Evolutionary conservation across 2,113 vertebrate genomes (phyloP).

Genomic region (Phrynosoma blainvillii): DNA sequence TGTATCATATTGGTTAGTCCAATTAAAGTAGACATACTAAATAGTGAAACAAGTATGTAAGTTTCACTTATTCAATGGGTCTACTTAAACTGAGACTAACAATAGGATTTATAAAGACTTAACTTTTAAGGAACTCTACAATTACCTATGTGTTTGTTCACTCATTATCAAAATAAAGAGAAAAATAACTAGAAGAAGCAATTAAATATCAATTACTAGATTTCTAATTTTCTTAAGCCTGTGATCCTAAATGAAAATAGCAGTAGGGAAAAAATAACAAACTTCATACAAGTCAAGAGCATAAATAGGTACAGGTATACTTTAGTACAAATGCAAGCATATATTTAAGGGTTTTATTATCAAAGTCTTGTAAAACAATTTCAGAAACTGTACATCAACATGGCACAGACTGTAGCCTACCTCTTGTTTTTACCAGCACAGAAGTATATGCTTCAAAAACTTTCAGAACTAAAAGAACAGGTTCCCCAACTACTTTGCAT

Average conservation of each 20-base stretch:
- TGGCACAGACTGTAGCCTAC: conserved; percentile 84
- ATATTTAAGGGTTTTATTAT: conserved; percentile 91
- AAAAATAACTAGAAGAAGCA: neutral
- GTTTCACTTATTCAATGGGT: too few species aligned
- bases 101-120: too few species aligned
- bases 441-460: conserved; percentile 77
- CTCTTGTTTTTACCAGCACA: conserved; percentile 78
- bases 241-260: neutral
- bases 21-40: neutral
- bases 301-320: conserved; percentile 64
- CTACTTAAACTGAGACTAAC: too few species aligned
- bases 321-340: conserved; percentile 62
- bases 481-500: conserved; percentile 74
- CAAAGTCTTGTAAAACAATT: conserved; percentile 93
- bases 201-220: neutral
- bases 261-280: conserved; percentile 40
- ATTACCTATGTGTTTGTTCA: neutral
- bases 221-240: neutral
- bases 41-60: neutral
- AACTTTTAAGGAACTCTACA: neutral
- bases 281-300: conserved; percentile 39
- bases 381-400: conserved; percentile 88
- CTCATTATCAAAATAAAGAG: neutral
- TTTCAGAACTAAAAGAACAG: conserved; percentile 75
- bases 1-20: neutral